Evolutionary conservation across 2,113 vertebrate species (phyloP).

Genomic region (Conger conger): DNA sequence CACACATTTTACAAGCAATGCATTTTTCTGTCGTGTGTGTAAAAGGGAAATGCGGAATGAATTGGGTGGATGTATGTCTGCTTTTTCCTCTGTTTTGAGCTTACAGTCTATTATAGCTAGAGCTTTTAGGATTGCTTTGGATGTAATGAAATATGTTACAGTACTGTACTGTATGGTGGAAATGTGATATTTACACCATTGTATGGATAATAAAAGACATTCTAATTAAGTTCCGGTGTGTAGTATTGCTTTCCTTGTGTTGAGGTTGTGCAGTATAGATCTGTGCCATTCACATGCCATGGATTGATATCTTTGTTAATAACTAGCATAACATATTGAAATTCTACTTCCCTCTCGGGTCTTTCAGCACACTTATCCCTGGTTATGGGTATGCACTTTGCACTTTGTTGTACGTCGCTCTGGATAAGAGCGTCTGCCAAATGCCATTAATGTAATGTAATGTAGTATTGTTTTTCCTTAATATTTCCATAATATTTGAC

Average conservation of each 20-base stretch:
- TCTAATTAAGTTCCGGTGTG: not conserved
- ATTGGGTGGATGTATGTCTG: not conserved
- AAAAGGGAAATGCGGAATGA: not conserved
- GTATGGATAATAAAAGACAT: slow-evolving; percentile 5
- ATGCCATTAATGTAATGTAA: too few species aligned
- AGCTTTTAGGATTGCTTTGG: not conserved
- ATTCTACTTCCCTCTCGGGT: too few species aligned
- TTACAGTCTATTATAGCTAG: not conserved
- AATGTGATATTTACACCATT: slow-evolving; percentile 2
- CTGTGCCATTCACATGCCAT: too few species aligned
- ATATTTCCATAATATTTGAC: not conserved
- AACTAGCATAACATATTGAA: too few species aligned
- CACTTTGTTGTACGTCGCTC: too few species aligned
- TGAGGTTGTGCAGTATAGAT: not conserved
- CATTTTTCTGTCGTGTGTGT: not conserved
- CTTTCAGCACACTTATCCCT: too few species aligned
- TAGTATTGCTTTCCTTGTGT: not conserved
- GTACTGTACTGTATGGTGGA: slow-evolving; percentile 1
- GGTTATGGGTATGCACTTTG: too few species aligned
- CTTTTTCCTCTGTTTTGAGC: not conserved
- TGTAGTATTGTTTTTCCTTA: not conserved
- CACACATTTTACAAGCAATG: not conserved
- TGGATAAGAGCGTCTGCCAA: too few species aligned
- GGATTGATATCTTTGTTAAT: too few species aligned
- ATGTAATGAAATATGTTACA: not conserved